These are phyloP conservation scores for Selenia dentaria DNA, from an alignment of 2,888 invertebrate species.

Conservation along the genomic window DNA sequence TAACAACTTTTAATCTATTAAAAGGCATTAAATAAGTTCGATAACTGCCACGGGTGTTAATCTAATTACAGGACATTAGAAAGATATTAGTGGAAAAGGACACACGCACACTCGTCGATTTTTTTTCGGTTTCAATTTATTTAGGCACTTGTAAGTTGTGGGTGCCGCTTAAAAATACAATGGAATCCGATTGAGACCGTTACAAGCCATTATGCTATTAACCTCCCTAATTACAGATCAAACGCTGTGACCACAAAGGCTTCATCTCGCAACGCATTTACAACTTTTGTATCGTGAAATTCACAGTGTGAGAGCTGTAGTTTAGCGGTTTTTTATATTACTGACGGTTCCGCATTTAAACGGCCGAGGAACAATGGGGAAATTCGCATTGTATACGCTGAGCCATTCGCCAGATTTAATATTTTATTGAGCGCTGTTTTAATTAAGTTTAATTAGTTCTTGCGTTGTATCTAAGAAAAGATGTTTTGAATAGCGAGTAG, in stretches of 20 bases:
- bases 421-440: constrained; percentile 6
- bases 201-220: constrained; percentile 73
- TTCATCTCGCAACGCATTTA: constrained; percentile 66
- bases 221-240: constrained; percentile 79
- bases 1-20: constrained; percentile 17
- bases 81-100: constrained; percentile 47
- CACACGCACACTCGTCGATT: constrained; percentile 47
- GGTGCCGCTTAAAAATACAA: constrained; percentile 61
- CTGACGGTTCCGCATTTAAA: constrained; percentile 51
- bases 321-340: constrained; percentile 70
- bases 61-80: constrained; percentile 41
- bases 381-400: constrained; percentile 29
- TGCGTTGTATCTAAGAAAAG: constrained; percentile 12
- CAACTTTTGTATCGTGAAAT: constrained; percentile 72
- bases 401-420: constrained; percentile 18
- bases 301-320: constrained; percentile 55
- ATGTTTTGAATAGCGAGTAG: constrained; percentile 14
- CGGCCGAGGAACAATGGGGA: constrained; percentile 28
- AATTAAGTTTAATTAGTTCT: constrained; percentile 19
- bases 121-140: constrained; percentile 56
- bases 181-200: constrained; percentile 71
- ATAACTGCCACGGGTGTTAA: constrained; percentile 34
- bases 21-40: constrained; percentile 23
- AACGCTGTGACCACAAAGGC: constrained; percentile 76
- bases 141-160: constrained; percentile 41